Evolutionary conservation across 2,888 invertebrate genomes (phyloP).

Genomic region (Phrixothrix hirtus): DNA sequence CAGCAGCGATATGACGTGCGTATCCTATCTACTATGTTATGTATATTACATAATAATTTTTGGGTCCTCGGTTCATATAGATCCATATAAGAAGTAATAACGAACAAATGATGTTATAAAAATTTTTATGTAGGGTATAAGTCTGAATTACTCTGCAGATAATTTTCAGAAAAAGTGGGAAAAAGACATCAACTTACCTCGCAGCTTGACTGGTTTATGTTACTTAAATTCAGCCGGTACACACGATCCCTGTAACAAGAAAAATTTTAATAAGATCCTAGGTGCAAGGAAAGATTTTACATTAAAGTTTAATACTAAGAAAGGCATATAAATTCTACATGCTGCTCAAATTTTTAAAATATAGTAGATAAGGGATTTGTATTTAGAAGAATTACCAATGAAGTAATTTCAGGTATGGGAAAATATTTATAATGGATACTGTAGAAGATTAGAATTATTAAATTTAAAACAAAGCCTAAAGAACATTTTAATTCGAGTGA

Average conservation of each 20-base stretch:
- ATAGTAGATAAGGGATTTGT: too few relatives aligned
- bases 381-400: too few relatives aligned
- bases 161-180: conserved; percentile 19
- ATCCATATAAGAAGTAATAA: conserved; percentile 35
- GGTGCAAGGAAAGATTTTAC: too few relatives aligned
- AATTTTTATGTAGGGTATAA: conserved; percentile 31
- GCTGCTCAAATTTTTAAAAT: too few relatives aligned
- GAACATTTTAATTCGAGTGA: too few relatives aligned
- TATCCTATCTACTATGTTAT: conserved; percentile 25
- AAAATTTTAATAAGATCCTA: too few relatives aligned
- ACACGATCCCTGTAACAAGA: conserved; percentile 72
- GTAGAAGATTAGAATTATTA: too few relatives aligned
- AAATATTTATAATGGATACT: too few relatives aligned
- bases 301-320: too few relatives aligned
- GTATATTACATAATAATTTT: conserved; percentile 32
- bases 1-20: conserved; percentile 27
- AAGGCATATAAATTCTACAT: too few relatives aligned
- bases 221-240: conserved; percentile 80
- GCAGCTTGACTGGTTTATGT: conserved; percentile 83
- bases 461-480: too few relatives aligned
- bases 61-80: conserved; percentile 26
- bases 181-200: conserved; percentile 64
- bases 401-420: too few relatives aligned
- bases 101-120: conserved; percentile 39
- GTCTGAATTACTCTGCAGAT: conserved; percentile 21